Evolutionary conservation across 2,113 vertebrate species (phyloP), one percentile per base, ranked within the genome.

Genomic region (Pithys albifrons): DNA sequence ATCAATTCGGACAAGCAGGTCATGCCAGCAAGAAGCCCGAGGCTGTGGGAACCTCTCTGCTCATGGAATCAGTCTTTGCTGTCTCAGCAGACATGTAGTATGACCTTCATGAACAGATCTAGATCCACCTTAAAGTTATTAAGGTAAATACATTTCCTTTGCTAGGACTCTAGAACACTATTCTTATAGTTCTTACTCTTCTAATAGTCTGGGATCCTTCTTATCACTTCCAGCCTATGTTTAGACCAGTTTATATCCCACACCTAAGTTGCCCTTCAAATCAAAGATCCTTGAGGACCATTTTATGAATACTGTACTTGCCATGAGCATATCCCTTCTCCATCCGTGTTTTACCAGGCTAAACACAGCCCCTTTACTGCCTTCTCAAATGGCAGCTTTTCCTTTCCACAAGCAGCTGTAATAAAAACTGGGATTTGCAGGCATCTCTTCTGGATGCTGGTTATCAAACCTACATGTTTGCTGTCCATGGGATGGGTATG

Each of bases 11-110:
- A 82, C 33, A 57, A 61, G 28, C 0, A 1, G 33, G 20, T 51
- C 17, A 18, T 61, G 39, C 18, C 73, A 80, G 27, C 23, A 52
- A 85, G 65, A 69, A 61, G 33, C 31, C 27, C 1, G 2, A 59
- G 43, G 16, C 16, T 71, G 13, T 0, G 0, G 7, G 3, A 19
- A 5, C 25, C 19, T 46, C 23, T 20, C 39, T 67, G 19, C 29
- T 75, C 19, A 1, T 15, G 16, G 37, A 37, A 2, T 20, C 52
- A 71, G 15, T 37, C 23, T 35, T 52, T 39, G 33, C 31, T 18
- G 2, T 35, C 59, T 35, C 52, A 64, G 77, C 70, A 55, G 48
- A 15, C 46, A 85, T 2, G 2, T 2, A 48, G 31, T 3, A 33
- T 6, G 5, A 46, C 35, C 62, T 72, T 85, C 70, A 59, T 14